These are phyloP conservation scores for Panonychus citri DNA, from an alignment of 1,140 invertebrate species.

Conservation along the genomic window DNA sequence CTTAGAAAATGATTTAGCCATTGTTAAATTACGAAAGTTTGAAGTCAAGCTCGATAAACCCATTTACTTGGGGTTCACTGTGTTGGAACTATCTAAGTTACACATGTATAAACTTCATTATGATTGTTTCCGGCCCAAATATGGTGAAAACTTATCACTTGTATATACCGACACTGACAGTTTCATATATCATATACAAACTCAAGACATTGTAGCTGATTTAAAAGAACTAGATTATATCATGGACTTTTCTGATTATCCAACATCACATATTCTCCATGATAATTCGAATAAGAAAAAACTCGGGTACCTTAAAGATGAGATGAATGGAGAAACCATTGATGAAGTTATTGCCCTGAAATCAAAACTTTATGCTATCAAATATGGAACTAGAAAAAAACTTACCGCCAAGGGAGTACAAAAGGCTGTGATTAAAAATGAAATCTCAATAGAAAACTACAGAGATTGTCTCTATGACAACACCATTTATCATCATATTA, in stretches of 20 bases:
- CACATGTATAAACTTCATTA: slow-evolving; percentile 20
- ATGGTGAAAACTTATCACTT: slow-evolving; percentile 10
- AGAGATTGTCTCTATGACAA: not conserved
- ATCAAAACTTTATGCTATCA: slow-evolving; percentile 17
- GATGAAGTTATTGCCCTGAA: slow-evolving; percentile 22
- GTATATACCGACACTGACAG: slow-evolving; percentile 12
- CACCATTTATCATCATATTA: not conserved
- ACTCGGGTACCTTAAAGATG: slow-evolving; percentile 28
- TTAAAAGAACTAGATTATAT: slow-evolving; percentile 10
- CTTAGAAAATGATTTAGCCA: slow-evolving; percentile 11
- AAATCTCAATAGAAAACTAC: not conserved
- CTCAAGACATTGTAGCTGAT: slow-evolving; percentile 12
- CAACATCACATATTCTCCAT: slow-evolving; percentile 7
- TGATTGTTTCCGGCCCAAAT: slow-evolving; percentile 15
- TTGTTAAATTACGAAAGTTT: slow-evolving; percentile 12
- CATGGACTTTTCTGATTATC: slow-evolving; percentile 14
- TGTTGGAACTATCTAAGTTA: slow-evolving; percentile 17
- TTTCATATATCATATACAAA: slow-evolving; percentile 11
- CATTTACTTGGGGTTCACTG: slow-evolving; percentile 16
- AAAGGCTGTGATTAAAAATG: not conserved
- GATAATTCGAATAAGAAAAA: slow-evolving; percentile 25
- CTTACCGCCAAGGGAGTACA: not conserved
- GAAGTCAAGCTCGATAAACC: slow-evolving; percentile 16
- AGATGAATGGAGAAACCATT: slow-evolving; percentile 22
- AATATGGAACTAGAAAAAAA: not conserved